A percentile compares a stretch with the other conserved stretches of the same genome.
Conservation (phyloP, 2,113 vertebrate species). For the Entomyzon cyanotis region DNA sequence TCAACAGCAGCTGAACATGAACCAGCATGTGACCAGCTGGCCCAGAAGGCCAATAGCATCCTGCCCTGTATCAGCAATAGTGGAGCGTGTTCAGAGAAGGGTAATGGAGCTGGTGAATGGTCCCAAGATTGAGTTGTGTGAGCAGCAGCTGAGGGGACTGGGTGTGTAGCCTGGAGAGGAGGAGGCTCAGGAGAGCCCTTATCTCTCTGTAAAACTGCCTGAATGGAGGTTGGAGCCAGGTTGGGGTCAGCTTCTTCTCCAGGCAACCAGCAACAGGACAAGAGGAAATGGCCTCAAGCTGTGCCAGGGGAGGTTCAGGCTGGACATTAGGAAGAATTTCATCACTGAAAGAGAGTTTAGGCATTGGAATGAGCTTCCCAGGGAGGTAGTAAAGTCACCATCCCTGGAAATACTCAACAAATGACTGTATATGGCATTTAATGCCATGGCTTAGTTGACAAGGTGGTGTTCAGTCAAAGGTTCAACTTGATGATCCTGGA, state of each 20-base stretch:
- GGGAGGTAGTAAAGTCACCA: background rate
- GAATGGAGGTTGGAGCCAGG: background rate
- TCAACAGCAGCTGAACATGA: background rate
- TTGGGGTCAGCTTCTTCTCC: fast-evolving
- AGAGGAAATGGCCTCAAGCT: background rate
- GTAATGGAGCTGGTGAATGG: background rate
- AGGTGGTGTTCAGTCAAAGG: background rate
- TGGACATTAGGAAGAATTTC: background rate
- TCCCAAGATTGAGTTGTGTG: background rate
- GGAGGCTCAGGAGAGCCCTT: background rate
- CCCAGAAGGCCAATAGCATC: background rate
- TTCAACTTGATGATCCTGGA: background rate
- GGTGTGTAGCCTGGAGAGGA: background rate
- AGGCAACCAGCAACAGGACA: background rate
- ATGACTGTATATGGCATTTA: background rate
- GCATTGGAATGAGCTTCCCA: background rate
- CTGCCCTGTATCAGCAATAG: background rate
- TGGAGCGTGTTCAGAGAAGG: background rate
- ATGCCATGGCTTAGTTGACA: background rate
- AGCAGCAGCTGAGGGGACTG: background rate
- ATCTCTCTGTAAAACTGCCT: background rate
- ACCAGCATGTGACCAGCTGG: background rate
- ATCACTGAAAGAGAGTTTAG: background rate
- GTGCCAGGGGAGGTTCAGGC: background rate
- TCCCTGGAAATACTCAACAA: background rate